Conservation (phyloP, 2,888 invertebrate species). For the Ecdyonurus torrentis region DNA sequence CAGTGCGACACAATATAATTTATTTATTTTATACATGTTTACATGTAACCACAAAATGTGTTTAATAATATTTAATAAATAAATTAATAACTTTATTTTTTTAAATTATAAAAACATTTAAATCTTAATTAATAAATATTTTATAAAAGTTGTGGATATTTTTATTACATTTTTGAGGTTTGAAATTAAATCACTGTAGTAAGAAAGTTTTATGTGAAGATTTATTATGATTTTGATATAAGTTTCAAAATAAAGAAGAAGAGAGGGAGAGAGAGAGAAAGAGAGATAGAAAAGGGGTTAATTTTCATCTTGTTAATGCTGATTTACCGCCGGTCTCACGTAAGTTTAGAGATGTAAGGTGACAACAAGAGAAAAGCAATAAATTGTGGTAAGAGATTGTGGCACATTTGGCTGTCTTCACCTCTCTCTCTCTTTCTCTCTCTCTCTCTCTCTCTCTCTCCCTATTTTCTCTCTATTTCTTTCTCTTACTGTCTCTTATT, state of each 20-base stretch:
- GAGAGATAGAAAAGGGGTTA: no score
- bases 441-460: neutral
- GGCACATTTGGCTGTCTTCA: neutral
- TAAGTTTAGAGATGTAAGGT: neutral
- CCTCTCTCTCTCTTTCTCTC: neutral
- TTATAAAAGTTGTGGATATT: neutral
- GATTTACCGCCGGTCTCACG: neutral
- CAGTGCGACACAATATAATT: no score
- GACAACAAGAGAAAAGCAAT: neutral
- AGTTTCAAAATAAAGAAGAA: neutral
- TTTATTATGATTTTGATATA: neutral
- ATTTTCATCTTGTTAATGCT: neutral
- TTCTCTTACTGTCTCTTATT: neutral
- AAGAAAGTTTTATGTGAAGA: neutral
- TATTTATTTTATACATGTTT: no score
- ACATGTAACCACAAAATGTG: no score
- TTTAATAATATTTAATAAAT: no score
- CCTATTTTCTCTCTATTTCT: neutral
- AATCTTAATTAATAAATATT: no score
- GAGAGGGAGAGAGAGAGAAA: neutral
- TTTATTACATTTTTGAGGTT: neutral
- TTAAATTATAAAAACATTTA: no score
- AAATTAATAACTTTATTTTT: no score
- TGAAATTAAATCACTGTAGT: no score
- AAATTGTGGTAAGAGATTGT: neutral